Base-by-base conservation (phyloP, 1,140 invertebrate genomes). In the Cyclargus thomasi region DNA sequence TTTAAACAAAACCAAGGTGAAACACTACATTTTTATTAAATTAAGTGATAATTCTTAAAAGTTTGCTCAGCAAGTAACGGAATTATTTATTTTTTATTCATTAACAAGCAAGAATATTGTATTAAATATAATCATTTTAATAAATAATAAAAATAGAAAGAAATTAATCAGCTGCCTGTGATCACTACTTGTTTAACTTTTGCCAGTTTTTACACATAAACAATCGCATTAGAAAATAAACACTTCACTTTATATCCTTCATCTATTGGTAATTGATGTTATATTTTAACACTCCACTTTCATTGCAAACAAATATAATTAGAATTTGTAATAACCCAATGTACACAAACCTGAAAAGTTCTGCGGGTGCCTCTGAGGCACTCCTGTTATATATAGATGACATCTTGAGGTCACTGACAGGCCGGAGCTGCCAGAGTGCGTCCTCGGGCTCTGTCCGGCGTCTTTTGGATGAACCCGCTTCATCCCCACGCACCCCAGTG, bases 331-430 rank as follows among this genome's bases (percentile, higher is more conserved):
- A 55, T 20, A 17, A 18, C 55, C 21, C 20, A 59, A 21, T 59
- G 66, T 62, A 72, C 78, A 89, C 86, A 83, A 86, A 93, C 92
- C 92, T 92, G 92, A 95, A 96, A 69, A 96, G 92, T 92, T 97
- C 96, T 75, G 96, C 97, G 63, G 97, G 97, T 80, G 96, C 95
- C 88, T 97, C 96, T 36, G 95, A 95, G 69, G 95, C 95, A 83
- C 94, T 96, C 76, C 96, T 94, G 88, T 97, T 97, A 88, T 97
- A 97, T 80, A 97, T 97, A 81, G 95, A 95, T 78, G 95, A 94
- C 91, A 95, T 95, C 91, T 97, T 97, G 81, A 97, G 94, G 90
- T 97, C 96, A 86, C 94, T 95, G 79, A 95, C 93, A 76, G 95
- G 94, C 70, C 96, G 92, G 74, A 96, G 95, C 81, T 95, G 95